Conservation (phyloP, 2,888 invertebrate genomes). For the Agrypnus murinus region DNA sequence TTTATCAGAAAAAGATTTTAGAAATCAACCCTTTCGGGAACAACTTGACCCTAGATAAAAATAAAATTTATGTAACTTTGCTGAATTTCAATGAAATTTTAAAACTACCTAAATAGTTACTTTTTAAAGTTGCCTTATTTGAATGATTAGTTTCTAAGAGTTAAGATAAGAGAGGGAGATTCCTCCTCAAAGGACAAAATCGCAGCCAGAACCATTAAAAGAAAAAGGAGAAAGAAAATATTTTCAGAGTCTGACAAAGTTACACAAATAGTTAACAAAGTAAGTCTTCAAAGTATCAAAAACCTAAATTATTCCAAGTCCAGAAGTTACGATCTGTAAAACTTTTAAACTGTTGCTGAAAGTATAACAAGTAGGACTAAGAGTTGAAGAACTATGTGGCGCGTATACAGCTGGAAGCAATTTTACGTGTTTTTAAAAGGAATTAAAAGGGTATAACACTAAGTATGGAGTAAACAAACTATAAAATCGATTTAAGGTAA, state of each 20-base stretch:
- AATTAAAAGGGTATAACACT: neutral
- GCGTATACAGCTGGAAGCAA: conserved; percentile 62
- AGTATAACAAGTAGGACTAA: conserved; percentile 68
- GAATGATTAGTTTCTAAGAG: too few relatives aligned
- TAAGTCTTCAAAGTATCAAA: conserved; percentile 54
- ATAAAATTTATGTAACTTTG: too few relatives aligned
- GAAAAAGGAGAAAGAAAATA: conserved; percentile 43
- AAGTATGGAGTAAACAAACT: too few relatives aligned
- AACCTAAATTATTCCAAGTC: conserved; percentile 61
- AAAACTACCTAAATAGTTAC: too few relatives aligned
- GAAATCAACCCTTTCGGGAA: conserved; percentile 19
- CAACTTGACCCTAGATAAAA: too few relatives aligned
- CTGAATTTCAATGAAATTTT: too few relatives aligned
- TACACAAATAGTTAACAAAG: conserved; percentile 55
- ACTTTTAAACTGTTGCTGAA: conserved; percentile 67
- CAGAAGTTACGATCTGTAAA: conserved; percentile 60
- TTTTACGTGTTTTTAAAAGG: conserved; percentile 39
- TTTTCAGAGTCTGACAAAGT: conserved; percentile 52
- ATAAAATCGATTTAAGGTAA: too few relatives aligned
- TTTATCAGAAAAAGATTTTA: conserved; percentile 50
- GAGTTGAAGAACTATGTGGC: conserved; percentile 64
- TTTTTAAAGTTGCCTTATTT: too few relatives aligned
- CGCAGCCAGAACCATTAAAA: too few relatives aligned
- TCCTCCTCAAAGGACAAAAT: neutral
- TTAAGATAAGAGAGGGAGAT: neutral